A percentile compares a stretch with the other conserved stretches of the same genome.
Conservation (phyloP, 2,888 invertebrate genomes). For the Digitonthophagus gazella region DNA sequence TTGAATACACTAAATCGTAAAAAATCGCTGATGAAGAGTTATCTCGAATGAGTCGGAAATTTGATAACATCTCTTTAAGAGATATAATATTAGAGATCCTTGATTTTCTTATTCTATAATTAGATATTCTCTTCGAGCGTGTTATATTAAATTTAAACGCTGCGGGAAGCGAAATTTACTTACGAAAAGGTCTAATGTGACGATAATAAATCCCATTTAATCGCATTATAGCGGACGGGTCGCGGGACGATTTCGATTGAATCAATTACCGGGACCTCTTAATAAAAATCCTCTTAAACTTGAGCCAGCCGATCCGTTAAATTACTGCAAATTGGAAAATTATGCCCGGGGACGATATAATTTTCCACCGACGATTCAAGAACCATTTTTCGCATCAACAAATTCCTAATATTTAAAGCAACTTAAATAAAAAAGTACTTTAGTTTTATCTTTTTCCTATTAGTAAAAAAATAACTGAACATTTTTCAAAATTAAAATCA, state of each 20-base stretch:
- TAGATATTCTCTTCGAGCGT: neutral
- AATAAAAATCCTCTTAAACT: neutral
- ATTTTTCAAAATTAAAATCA: no score
- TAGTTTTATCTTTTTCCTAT: no score
- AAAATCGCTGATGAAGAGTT: neutral
- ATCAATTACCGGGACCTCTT: neutral
- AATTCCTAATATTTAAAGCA: no score
- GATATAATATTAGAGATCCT: no score
- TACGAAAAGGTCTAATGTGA: neutral
- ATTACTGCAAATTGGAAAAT: neutral
- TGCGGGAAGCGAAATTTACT: neutral
- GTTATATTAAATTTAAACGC: neutral
- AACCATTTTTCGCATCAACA: neutral
- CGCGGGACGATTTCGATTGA: neutral
- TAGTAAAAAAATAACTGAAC: no score
- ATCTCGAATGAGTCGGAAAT: neutral
- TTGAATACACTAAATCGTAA: neutral
- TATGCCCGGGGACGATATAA: neutral
- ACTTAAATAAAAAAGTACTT: no score
- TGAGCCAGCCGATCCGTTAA: neutral
- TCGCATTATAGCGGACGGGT: neutral
- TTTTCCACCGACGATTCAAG: neutral
- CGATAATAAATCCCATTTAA: neutral
- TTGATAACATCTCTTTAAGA: no score
- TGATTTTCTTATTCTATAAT: no score